These are phyloP conservation scores for Anodontia alba DNA, from an alignment of 2,888 invertebrate genomes.

Conservation along the genomic window DNA sequence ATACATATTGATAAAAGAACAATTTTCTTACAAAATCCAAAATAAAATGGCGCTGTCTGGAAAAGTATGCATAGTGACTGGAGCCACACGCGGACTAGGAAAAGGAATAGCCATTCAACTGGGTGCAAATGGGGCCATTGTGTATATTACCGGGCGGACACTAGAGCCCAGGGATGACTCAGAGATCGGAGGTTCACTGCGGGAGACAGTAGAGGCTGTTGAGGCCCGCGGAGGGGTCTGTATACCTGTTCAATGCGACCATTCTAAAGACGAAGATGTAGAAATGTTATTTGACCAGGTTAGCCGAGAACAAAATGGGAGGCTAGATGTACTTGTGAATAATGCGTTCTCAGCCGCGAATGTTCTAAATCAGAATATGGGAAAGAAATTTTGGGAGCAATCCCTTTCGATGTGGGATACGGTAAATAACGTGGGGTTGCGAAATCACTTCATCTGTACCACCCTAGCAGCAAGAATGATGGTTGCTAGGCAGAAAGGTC, in stretches of 20 bases:
- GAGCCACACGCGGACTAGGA: slow-evolving; percentile 84
- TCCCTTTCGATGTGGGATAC: slow-evolving; percentile 83
- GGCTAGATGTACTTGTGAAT: slow-evolving; percentile 85
- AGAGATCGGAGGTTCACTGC: not conserved
- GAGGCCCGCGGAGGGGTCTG: slow-evolving; percentile 82
- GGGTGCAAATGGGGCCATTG: slow-evolving; percentile 84
- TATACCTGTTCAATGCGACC: slow-evolving; percentile 84
- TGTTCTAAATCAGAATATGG: slow-evolving; percentile 46
- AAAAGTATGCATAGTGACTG: slow-evolving; percentile 83
- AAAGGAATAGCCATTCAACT: slow-evolving; percentile 85
- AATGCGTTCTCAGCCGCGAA: slow-evolving; percentile 84
- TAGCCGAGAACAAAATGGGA: slow-evolving; percentile 81
- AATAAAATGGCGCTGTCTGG: slow-evolving; percentile 69
- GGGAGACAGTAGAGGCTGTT: slow-evolving; percentile 67
- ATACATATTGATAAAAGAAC: too few species aligned
- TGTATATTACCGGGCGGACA: slow-evolving; percentile 84
- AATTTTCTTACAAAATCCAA: too few species aligned
- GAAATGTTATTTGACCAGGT: slow-evolving; percentile 83
- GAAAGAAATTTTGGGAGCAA: slow-evolving; percentile 83
- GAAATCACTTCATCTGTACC: slow-evolving; percentile 85
- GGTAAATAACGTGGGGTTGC: slow-evolving; percentile 84
- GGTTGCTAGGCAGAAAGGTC: slow-evolving; percentile 81
- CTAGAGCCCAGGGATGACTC: slow-evolving; percentile 33
- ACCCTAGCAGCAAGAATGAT: slow-evolving; percentile 84
- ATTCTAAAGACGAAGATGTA: slow-evolving; percentile 82